Percentiles rank a stretch among this genome's conserved stretches.
Conservation (phyloP, 2,113 vertebrate species). For the Loxodonta africana region DNA sequence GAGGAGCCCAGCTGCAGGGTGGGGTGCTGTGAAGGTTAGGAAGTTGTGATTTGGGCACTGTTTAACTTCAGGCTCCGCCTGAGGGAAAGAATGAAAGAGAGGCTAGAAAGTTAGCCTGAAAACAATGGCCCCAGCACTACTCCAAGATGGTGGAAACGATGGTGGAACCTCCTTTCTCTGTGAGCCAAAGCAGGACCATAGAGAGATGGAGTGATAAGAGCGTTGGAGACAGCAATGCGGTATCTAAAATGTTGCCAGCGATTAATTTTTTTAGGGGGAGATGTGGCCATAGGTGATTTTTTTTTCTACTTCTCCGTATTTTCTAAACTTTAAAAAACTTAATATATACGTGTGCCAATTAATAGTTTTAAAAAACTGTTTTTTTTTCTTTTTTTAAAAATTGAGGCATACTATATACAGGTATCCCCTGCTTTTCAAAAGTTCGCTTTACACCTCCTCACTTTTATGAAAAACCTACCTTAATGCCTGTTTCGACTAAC, state of each 20-base stretch:
- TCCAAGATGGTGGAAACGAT: constrained; percentile 29
- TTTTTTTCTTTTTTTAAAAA: constrained; percentile 31
- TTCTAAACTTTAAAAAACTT: constrained; percentile 29
- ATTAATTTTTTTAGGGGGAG: not conserved
- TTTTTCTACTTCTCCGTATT: constrained; percentile 58
- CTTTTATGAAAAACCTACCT: too few relatives aligned
- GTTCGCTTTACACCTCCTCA: too few relatives aligned
- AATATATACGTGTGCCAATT: not conserved
- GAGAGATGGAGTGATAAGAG: not conserved
- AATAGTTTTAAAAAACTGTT: not conserved
- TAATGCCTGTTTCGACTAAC: too few relatives aligned
- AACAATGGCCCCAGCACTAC: not conserved
- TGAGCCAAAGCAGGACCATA: not conserved
- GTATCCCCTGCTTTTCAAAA: too few relatives aligned
- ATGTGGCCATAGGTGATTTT: not conserved
- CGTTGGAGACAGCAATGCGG: not conserved
- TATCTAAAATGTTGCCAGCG: not conserved
- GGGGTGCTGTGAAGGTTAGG: not conserved
- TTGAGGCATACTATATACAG: not conserved
- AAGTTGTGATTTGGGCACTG: not conserved
- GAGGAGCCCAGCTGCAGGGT: not conserved
- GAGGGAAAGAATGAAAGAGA: not conserved
- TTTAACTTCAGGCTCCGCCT: constrained; percentile 18
- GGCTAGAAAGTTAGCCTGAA: not conserved
- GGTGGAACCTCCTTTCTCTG: constrained; percentile 1